These are phyloP conservation scores for Coecobrya sp. DNA, from an alignment of 2,888 invertebrate genomes.

Conservation along the genomic window DNA sequence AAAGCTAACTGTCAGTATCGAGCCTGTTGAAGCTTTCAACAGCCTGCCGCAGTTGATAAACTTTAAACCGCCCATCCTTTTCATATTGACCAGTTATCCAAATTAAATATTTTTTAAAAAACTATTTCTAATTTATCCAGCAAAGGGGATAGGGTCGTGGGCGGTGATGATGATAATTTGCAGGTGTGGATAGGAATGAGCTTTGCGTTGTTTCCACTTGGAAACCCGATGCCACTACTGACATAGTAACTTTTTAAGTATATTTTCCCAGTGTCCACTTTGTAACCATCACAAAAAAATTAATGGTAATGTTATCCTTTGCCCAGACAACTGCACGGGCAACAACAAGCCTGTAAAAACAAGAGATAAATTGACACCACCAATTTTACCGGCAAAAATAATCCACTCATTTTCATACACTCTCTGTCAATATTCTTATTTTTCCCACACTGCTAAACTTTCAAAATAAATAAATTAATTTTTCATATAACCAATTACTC, in stretches of 20 bases:
- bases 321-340: too few species aligned
- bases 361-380: too few species aligned
- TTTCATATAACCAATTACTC: too few species aligned
- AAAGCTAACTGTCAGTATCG: neutral
- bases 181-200: neutral
- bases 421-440: too few species aligned
- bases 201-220: neutral
- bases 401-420: too few species aligned
- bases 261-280: too few species aligned
- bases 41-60: neutral
- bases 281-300: too few species aligned
- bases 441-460: too few species aligned
- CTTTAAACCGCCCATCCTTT: slow-evolving; percentile 12
- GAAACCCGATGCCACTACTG: slow-evolving; percentile 15
- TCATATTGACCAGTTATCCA: slow-evolving; percentile 9
- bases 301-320: too few species aligned
- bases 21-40: neutral
- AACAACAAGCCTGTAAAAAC: slow-evolving; percentile 11
- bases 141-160: neutral
- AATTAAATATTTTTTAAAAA: neutral
- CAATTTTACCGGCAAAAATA: too few species aligned
- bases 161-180: neutral
- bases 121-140: neutral
- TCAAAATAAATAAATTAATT: too few species aligned
- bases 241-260: slow-evolving; percentile 29